These are phyloP conservation scores for Chaetops frenatus DNA, from an alignment of 2,113 vertebrate genomes.

Conservation along the genomic window DNA sequence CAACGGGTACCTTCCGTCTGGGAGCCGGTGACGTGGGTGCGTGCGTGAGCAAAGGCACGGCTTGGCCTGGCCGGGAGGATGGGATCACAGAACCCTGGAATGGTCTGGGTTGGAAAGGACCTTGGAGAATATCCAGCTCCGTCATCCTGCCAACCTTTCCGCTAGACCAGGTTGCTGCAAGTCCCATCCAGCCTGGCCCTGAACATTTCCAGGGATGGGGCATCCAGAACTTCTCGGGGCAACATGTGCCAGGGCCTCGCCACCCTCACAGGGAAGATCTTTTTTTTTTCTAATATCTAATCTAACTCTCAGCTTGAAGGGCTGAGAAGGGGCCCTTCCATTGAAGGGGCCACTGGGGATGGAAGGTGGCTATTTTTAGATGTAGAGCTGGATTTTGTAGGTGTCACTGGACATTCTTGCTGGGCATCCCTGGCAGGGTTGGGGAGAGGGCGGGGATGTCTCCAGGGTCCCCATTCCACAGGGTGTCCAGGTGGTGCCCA, in stretches of 20 bases:
- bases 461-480: background rate
- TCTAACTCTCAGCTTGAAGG: background rate
- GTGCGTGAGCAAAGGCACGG: background rate
- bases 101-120: background rate
- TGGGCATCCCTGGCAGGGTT: fast-evolving
- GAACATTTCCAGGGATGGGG: background rate
- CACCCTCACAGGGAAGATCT: background rate
- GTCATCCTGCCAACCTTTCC: background rate
- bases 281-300: background rate
- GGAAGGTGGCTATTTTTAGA: background rate
- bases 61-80: background rate
- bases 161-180: background rate
- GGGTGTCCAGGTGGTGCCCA: background rate
- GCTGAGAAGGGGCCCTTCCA: no score
- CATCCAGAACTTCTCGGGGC: background rate
- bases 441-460: background rate
- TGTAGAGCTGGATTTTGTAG: background rate
- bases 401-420: background rate
- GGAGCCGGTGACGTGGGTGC: background rate
- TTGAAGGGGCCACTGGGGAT: background rate
- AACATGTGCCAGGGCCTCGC: background rate
- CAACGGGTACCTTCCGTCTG: background rate
- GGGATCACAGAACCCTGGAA: background rate
- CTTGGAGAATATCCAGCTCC: background rate
- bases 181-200: background rate